phyloP scores from a whole-genome alignment of 1,140 invertebrate species.

The Liolophura sinensis region DNA sequence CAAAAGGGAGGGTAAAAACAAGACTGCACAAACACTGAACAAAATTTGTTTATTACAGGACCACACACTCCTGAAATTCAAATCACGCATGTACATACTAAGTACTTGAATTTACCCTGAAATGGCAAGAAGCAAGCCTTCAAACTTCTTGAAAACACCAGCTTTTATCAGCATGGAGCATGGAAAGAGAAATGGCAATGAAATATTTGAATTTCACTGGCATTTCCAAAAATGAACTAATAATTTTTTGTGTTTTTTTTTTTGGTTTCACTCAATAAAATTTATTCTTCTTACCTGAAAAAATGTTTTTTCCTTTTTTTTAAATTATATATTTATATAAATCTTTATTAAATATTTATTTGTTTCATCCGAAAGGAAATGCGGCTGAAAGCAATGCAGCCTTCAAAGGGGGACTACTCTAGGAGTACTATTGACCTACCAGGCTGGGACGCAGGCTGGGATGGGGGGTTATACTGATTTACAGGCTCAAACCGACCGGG shows the following conservation, averaged over 20 bases:
- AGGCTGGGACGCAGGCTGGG: background rate
- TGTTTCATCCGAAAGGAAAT: background rate
- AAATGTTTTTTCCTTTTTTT: background rate
- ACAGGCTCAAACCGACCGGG: conserved; percentile 1
- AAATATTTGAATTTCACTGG: too few relatives aligned
- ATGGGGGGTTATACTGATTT: background rate
- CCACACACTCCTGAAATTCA: too few relatives aligned
- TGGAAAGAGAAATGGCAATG: background rate
- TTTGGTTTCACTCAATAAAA: background rate
- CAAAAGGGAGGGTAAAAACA: too few relatives aligned
- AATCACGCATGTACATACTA: too few relatives aligned
- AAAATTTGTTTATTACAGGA: too few relatives aligned
- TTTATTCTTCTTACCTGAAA: background rate
- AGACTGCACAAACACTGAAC: too few relatives aligned
- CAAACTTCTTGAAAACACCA: background rate
- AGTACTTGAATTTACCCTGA: background rate
- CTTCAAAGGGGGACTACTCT: background rate
- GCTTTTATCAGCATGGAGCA: too few relatives aligned
- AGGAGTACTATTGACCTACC: background rate
- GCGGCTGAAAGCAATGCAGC: background rate
- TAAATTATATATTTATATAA: background rate
- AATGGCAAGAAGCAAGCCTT: background rate
- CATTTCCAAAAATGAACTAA: background rate
- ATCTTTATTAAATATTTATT: too few relatives aligned
- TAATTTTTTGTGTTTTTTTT: background rate